Evolutionary conservation across 2,888 invertebrate species (phyloP), one percentile per base, ranked within the genome.

Genomic region (Yponomeuta evonymella): DNA sequence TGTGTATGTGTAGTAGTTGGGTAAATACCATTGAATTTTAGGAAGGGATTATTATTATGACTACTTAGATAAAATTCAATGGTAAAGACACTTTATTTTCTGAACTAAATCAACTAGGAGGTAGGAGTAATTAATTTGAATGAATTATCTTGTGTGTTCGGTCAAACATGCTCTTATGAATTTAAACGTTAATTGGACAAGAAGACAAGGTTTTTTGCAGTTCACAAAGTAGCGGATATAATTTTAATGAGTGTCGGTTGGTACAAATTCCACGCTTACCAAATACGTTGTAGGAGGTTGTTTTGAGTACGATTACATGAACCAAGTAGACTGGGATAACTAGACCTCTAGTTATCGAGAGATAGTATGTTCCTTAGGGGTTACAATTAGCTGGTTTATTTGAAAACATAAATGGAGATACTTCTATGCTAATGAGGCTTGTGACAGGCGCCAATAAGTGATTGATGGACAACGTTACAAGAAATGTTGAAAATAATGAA

Each of bases 381-480:
- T 58, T 15, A 58, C 4, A 58, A 58, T 15, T n/a, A 69, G 30
- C n/a, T 58, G 69, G 69, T 29, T 51, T 15, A 9, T 33, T n/a
- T 2, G 33, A 58, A 70, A 12, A n/a, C 63, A 8, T 75, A 77
- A 74, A 82, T 70, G 75, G 77, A 23, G 73, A 74, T 71, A 75
- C 76, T 12, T 69, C 74, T 75, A 75, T 75, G 76, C 74, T 75
- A 78, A 81, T 78, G 72, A 73, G 58, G 70, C 70, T 48, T 64
- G 67, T 66, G 9, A 8, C 63, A 74, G 75, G 77, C 79, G 78
- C 77, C 76, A 74, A 74, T 74, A 74, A 73, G 75, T 77, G 80
- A 77, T 78, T 73, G 79, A 82, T 80, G 72, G 72, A 73, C 72
- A 70, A 74, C 74, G 77, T 78, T 75, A 75, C 48, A 70, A 63